Percentiles rank a stretch among this genome's conserved stretches.
Conservation (phyloP, 2,797 vertebrate species). For the Lophura swinhoii region DNA sequence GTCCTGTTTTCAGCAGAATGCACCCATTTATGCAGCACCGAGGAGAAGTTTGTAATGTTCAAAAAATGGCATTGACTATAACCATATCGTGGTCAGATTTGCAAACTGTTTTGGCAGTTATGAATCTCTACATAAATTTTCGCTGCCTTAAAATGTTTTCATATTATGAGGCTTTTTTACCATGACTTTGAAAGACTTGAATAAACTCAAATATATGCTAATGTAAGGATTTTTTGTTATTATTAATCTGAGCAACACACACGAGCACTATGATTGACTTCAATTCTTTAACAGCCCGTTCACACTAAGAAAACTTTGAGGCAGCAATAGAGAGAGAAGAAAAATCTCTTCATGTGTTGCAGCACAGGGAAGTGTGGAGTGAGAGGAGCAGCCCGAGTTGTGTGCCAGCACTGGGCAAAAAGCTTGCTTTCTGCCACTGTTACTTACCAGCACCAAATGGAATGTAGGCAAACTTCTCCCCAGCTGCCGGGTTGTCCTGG, state of each 20-base stretch:
- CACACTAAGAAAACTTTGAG: background rate
- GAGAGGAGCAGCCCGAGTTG: background rate
- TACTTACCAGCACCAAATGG: conserved; percentile 95
- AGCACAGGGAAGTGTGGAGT: accelerated
- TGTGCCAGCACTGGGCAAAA: too few relatives aligned
- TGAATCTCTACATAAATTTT: background rate
- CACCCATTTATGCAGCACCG: background rate
- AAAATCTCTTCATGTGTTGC: accelerated
- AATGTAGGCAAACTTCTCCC: conserved; percentile 94
- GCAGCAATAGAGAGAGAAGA: background rate
- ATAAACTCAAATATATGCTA: background rate
- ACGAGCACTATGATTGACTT: background rate
- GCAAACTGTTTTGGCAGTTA: background rate
- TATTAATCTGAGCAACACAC: background rate
- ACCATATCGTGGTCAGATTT: accelerated
- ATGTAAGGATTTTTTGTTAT: background rate
- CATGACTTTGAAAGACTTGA: background rate
- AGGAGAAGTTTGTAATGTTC: background rate
- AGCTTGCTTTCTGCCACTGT: background rate
- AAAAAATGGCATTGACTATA: background rate
- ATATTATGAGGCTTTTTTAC: background rate
- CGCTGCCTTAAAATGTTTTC: background rate
- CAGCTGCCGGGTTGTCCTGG: conserved; percentile 86
- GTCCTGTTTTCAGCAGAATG: background rate
- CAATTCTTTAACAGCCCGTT: background rate